A percentile compares a stretch with the other conserved stretches of the same genome.
Evolutionary conservation across 2,113 vertebrate genomes (phyloP).

Genomic region (Mastomys natalensis): DNA sequence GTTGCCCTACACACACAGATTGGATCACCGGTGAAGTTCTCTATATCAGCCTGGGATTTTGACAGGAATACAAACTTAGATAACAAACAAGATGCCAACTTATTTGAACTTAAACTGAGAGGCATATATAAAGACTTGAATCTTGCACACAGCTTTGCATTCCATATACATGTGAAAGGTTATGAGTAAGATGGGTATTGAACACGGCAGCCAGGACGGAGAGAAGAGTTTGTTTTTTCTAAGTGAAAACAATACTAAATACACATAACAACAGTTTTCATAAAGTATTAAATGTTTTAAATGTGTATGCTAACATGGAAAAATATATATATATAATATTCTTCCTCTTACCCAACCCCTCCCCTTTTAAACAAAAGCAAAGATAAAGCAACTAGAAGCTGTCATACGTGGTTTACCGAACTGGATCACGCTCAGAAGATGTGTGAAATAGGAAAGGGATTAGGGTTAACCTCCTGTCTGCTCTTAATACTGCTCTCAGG

Average conservation of each 20-base stretch:
- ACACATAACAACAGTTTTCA: not conserved
- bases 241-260: not conserved
- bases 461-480: too few species aligned
- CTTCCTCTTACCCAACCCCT: not conserved
- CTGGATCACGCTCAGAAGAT: not conserved
- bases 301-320: not conserved
- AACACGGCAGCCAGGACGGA: not conserved
- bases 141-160: not conserved
- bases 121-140: not conserved
- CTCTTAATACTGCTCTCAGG: rapidly evolving
- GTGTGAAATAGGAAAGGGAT: not conserved
- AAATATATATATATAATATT: not conserved
- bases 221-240: not conserved
- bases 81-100: not conserved
- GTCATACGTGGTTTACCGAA: not conserved
- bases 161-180: not conserved
- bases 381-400: not conserved
- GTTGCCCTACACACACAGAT: not conserved
- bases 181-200: not conserved
- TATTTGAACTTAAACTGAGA: not conserved
- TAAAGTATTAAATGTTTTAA: not conserved
- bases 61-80: not conserved
- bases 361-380: not conserved
- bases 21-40: not conserved
- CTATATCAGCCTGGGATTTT: too few species aligned